These are phyloP conservation scores for Eristalis intricaria DNA, from an alignment of 2,888 invertebrate genomes.

Conservation along the genomic window DNA sequence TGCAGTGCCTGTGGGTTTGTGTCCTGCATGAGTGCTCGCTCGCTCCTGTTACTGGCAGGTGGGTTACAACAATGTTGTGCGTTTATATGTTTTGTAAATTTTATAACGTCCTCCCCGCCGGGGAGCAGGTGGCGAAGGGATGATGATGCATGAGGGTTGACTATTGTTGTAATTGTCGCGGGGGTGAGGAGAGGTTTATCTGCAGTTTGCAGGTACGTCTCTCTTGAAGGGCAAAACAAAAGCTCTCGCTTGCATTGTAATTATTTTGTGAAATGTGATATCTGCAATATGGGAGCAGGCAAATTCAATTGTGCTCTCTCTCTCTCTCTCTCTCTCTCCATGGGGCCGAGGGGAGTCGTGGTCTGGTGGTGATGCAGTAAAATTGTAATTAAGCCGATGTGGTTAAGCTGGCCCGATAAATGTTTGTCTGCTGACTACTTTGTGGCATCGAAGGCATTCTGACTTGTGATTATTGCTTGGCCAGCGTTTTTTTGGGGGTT, in stretches of 20 bases:
- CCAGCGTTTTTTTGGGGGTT: not conserved
- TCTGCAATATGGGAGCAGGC: conserved; percentile 15
- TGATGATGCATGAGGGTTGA: not conserved
- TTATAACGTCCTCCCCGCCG: conserved; percentile 38
- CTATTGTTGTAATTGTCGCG: not conserved
- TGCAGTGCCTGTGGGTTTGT: conserved; percentile 13
- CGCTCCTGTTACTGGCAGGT: conserved; percentile 59
- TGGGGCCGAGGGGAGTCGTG: not conserved
- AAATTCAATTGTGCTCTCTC: conserved; percentile 2
- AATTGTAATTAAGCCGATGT: conserved; percentile 44
- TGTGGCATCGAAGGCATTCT: not conserved
- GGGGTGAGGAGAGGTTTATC: conserved; percentile 33
- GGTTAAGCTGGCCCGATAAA: conserved; percentile 16
- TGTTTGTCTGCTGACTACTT: not conserved
- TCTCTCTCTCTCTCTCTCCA: too few relatives aligned
- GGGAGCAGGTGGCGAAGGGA: too few relatives aligned
- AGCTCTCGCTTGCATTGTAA: conserved; percentile 46
- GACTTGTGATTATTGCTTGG: not conserved
- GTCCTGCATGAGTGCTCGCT: conserved; percentile 55
- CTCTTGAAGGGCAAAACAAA: conserved; percentile 32
- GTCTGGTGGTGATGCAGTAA: conserved; percentile 21
- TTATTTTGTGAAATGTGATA: conserved; percentile 60
- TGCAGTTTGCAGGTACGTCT: conserved; percentile 46
- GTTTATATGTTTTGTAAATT: conserved; percentile 57
- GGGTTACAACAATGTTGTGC: conserved; percentile 52